Evolutionary conservation across 2,888 invertebrate genomes (phyloP).

Genomic region (Rhamnusium bicolor): DNA sequence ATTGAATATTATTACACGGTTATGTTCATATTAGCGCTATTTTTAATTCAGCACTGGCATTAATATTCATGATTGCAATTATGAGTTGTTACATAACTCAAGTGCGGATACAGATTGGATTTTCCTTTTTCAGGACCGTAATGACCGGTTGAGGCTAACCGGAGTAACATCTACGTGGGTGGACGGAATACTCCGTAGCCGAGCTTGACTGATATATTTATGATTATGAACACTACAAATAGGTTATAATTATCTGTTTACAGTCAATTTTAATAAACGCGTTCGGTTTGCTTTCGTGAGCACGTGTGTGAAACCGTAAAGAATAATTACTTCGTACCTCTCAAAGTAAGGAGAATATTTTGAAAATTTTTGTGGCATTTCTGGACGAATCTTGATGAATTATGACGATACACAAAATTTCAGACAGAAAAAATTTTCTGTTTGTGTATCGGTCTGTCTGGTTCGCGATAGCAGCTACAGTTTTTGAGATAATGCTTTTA

Average conservation of each 20-base stretch:
- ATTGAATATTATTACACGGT: constrained; percentile 60
- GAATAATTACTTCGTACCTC: too few species aligned
- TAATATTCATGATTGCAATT: constrained; percentile 49
- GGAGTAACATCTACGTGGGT: constrained; percentile 30
- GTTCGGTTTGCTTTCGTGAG: neutral
- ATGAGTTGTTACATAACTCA: constrained; percentile 44
- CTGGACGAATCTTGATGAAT: too few species aligned
- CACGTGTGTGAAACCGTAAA: neutral
- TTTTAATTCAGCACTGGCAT: constrained; percentile 50
- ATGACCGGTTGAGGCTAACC: constrained; percentile 23
- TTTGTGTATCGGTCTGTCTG: too few species aligned
- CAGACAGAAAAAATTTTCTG: too few species aligned
- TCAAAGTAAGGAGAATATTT: too few species aligned
- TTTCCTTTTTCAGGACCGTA: constrained; percentile 44
- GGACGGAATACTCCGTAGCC: constrained; percentile 27
- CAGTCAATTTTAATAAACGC: constrained; percentile 41
- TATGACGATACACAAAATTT: too few species aligned
- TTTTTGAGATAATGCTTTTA: too few species aligned
- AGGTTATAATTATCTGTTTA: constrained; percentile 42
- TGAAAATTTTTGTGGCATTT: too few species aligned
- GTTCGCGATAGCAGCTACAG: too few species aligned
- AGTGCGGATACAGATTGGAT: constrained; percentile 41
- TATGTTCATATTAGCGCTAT: constrained; percentile 58
- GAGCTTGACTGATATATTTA: constrained; percentile 35
- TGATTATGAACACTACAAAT: constrained; percentile 28